Evolutionary conservation across 1,140 invertebrate genomes (phyloP), one percentile per base, ranked within the genome.

Genomic region (Heterodera carotae): DNA sequence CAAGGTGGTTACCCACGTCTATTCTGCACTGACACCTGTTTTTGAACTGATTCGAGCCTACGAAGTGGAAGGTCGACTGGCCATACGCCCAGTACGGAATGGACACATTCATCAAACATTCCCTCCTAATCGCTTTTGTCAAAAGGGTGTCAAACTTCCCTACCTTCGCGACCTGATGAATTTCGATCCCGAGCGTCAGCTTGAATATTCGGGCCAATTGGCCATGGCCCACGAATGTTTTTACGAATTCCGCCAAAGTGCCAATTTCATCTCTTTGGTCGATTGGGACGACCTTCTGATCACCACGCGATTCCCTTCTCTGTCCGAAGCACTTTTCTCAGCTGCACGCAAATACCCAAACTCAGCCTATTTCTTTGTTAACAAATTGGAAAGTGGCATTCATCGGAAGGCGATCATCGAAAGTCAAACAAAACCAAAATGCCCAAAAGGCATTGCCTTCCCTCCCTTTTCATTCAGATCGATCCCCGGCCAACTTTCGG

Each of bases 221-320:
- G 34, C 76, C 27, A 62, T 76, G 69, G 73, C 67, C 31, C 75
- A 80, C 31, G 68, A 80, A 29, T 82, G 80, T 68, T 62, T 82
- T 27, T 82, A 76, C 60, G 82, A 84, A 53, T 82, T 82, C 48
- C 53, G 73, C 27, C 81, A 84, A 33, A 80, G 76, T 43, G 77
- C 80, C 12, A 64, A 80, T 39, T 82, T 82, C 66, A 84, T 82
- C 8, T 59, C 78, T 43, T 62, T 82, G 29, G 34, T 76, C 29
- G 80, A 82, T 53, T 82, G 80, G 80, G 80, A 82, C 53, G 80
- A 82, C 60, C 60, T 82, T 56, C 68, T 82, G 25, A 62, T 79
- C 60, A 75, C 73, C 53, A 75, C 73, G 15, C 12, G 15, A 3
- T 75, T 33, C 56, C 59, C 73, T 10, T 27, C 53, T 7, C 33